phyloP scores from a whole-genome alignment of 2,888 invertebrate genomes.

The Pristionchus exspectatus region DNA sequence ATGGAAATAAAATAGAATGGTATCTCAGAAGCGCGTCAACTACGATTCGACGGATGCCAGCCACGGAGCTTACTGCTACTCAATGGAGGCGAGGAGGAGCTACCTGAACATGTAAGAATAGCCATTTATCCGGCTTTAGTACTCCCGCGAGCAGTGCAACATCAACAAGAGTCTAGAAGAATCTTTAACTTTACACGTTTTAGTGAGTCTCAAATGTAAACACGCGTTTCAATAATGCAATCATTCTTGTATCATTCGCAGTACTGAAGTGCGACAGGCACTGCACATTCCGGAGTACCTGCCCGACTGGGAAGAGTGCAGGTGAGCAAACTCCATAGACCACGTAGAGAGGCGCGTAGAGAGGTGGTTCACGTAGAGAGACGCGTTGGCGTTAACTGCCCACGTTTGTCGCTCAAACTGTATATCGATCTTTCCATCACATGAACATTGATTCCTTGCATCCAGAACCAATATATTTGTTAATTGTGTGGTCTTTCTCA shows the following conservation, averaged over 20 bases:
- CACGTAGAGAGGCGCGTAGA: too few relatives aligned
- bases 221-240: neutral
- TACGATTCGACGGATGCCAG: constrained; percentile 68
- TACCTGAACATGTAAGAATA: constrained; percentile 49
- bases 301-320: constrained; percentile 67
- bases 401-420: too few relatives aligned
- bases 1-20: neutral
- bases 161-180: too few relatives aligned
- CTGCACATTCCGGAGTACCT: constrained; percentile 65
- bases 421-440: too few relatives aligned
- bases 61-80: constrained; percentile 67
- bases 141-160: too few relatives aligned
- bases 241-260: constrained; percentile 55
- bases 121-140: neutral
- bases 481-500: neutral
- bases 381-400: too few relatives aligned
- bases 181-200: neutral
- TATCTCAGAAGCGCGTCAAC: constrained; percentile 65
- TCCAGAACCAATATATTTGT: neutral
- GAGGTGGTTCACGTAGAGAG: too few relatives aligned
- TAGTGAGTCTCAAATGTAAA: neutral
- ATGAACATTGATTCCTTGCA: neutral
- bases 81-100: constrained; percentile 41
- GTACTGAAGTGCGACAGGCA: constrained; percentile 62
- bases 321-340: constrained; percentile 35